Percentiles rank a stretch among this genome's conserved stretches.
phyloP scores from a whole-genome alignment of 2,113 vertebrate species.

The Strix aluco region DNA sequence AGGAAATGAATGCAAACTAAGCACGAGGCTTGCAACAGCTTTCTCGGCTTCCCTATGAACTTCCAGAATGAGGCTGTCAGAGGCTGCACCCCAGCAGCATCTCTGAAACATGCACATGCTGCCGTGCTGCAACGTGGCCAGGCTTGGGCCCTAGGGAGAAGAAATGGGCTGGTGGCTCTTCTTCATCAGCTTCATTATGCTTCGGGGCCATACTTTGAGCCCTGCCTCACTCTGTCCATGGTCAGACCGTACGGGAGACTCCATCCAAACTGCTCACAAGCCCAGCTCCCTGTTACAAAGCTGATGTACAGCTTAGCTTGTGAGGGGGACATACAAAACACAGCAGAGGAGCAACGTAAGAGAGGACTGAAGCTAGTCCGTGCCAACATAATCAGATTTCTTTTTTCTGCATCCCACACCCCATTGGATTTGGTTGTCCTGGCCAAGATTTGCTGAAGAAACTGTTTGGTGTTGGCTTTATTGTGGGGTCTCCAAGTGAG shows the following conservation, averaged over 20 bases:
- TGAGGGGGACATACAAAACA: background rate
- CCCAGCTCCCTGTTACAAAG: background rate
- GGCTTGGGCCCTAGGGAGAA: background rate
- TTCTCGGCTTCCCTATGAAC: background rate
- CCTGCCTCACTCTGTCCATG: background rate
- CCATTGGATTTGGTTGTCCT: background rate
- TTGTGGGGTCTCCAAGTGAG: background rate
- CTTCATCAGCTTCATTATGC: background rate
- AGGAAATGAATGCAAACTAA: slow-evolving; percentile 48
- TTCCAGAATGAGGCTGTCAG: background rate
- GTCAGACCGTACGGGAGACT: background rate
- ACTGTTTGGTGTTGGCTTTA: background rate
- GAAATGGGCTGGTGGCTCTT: background rate
- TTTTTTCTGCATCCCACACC: background rate
- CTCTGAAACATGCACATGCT: background rate
- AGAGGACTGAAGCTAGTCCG: background rate
- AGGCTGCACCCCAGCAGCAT: background rate
- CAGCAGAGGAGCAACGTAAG: background rate
- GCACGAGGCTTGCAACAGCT: background rate
- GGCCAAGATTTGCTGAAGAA: background rate
- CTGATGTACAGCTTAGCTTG: background rate
- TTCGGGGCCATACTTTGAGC: accelerated
- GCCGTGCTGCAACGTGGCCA: too few species aligned
- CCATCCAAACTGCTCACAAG: background rate
- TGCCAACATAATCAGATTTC: background rate